Evolutionary conservation across 2,888 invertebrate genomes (phyloP), one percentile per base, ranked within the genome.

Genomic region (Ypsolopha scabrella): DNA sequence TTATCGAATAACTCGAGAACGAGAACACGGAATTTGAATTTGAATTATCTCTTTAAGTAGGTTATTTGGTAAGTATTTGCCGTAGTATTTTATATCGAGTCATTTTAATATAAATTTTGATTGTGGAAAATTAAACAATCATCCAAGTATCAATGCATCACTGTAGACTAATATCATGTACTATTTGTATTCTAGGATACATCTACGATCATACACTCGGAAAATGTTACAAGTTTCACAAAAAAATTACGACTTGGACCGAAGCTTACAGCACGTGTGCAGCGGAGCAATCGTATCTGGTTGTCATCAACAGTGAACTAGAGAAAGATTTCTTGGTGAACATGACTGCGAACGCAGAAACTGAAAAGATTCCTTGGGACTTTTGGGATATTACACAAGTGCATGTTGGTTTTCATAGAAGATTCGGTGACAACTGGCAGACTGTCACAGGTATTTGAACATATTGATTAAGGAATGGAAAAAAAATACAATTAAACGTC

Each of bases 181-280:
- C 6, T 43, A 24, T 50, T 38, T 24, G 11, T 54, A 39, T 66
- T 68, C 34, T 63, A 80, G 80, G 62, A 53, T 81, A 82, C 56
- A 54, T 55, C 43, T 75, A 62, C 56, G 63, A 67, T 47, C 60
- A 61, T 7, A 52, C 51, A 1, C 49, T 63, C 4, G 70, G 70
- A 2, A 68, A 64, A 56, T 81, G 79, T 57, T 80, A 79, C 61
- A 80, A 80, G 54, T 70, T 79, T 52, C 79, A 81, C 52, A 52
- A 68, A 14, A 59, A 56, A 0, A 75, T 77, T 0, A 60, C 57
- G 53, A 75, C 61, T 44, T 82, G 82, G 80, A 61, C 62, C 0
- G 74, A 78, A 0, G 80, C 81, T 0, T 65, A 66, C 35, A 59
- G 61, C 1, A 57, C 63, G 2, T 83, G 82, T 55, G 62, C 60